A percentile compares a stretch with the other conserved stretches of the same genome.
Evolutionary conservation across 2,113 vertebrate species (phyloP).

Genomic region (Oenanthe oenanthe): DNA sequence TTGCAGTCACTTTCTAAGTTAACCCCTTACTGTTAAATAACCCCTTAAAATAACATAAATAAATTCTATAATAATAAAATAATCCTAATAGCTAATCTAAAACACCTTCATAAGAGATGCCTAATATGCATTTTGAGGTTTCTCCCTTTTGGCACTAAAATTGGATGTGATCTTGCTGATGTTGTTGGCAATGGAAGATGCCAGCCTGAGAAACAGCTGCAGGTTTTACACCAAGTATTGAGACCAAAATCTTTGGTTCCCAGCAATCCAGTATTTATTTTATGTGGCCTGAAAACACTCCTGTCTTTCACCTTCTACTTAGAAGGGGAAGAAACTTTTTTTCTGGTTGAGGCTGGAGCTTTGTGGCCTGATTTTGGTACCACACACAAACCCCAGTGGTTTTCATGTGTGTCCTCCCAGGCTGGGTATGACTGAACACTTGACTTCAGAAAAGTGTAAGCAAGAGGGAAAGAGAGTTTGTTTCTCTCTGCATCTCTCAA

Average conservation of each 20-base stretch:
- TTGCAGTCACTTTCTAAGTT: neutral
- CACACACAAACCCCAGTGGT: neutral
- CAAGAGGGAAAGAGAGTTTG: neutral
- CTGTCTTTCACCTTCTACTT: neutral
- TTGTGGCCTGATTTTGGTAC: neutral
- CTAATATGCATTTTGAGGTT: neutral
- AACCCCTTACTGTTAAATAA: neutral
- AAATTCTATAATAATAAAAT: neutral
- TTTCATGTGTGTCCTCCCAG: neutral
- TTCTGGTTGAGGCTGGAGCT: neutral
- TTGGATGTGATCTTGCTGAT: neutral
- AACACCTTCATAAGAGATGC: neutral
- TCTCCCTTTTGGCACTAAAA: neutral
- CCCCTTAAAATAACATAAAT: neutral
- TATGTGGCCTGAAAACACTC: neutral
- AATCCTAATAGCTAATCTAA: neutral
- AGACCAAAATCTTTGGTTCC: neutral
- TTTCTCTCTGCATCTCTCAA: neutral
- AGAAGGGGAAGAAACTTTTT: neutral
- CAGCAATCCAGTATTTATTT: neutral
- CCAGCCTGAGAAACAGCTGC: neutral
- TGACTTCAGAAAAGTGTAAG: neutral
- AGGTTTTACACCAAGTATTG: rapidly evolving
- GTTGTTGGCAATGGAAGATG: neutral
- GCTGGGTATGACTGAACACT: neutral